Evolutionary conservation across 1,140 invertebrate genomes (phyloP), one percentile per base, ranked within the genome.

Genomic region (Pemphigus obesinymphae): DNA sequence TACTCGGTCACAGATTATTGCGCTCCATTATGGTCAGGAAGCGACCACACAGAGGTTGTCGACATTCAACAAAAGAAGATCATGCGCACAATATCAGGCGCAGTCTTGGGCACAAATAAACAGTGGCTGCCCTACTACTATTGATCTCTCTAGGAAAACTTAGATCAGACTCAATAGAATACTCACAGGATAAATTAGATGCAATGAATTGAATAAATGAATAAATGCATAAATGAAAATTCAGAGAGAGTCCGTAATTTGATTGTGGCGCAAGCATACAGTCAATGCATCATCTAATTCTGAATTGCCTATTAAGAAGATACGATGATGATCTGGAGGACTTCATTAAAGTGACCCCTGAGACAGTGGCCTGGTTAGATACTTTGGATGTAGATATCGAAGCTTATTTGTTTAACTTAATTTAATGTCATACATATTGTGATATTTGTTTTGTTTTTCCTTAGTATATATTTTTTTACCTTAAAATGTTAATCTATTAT

Each of bases 71-170:
- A 48, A 37, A 82, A 70, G 2, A 55, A 82, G 29, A 40, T 10
- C 2, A 34, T 61, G 11, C 15, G 53, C 31, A 50, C 37, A 45
- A 75, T 82, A 5, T 55, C 66, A 48, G 83, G 50, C 7, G 55
- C 75, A 29, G 43, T 82, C 7, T 58, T 48, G 68, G 17, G 55
- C 23, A 83, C 53, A 48, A 78, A 37, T 7, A 78, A 72, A 26
- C 23, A 87, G 85, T 83, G 84, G 82, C 82, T 85, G 40, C 80
- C 87, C 15, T 75, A 40, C 23, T 15, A 45, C 13, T 17, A 82
- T 82, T 31, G 31, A 40, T 8, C 37, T 40, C 40, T 11, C 40
- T 26, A 29, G 23, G 8, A 72, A 45, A 68, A 72, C 10, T 15
- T 23, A 8, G n/a, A 11, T 72, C n/a, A 72, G n/a, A 72, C 68